These are phyloP conservation scores for Phaenicophaeus curvirostris DNA, from an alignment of 2,797 vertebrate genomes.

Conservation along the genomic window DNA sequence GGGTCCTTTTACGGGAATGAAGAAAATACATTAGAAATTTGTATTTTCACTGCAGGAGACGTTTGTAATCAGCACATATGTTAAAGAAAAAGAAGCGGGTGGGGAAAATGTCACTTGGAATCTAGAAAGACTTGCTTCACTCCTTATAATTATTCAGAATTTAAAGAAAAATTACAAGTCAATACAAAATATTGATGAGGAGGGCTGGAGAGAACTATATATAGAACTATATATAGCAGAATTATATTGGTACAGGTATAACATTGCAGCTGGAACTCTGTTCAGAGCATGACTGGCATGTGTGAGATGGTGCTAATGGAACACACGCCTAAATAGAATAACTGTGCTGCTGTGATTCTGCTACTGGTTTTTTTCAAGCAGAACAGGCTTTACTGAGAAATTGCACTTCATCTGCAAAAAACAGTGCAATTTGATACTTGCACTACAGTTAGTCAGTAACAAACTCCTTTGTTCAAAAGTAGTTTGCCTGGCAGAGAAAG, in stretches of 20 bases:
- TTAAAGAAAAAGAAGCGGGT: background rate
- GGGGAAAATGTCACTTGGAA: background rate
- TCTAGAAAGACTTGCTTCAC: background rate
- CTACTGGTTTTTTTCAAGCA: background rate
- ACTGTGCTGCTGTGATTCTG: background rate
- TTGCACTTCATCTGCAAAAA: background rate
- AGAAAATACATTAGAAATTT: background rate
- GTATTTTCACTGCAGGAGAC: background rate
- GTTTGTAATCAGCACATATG: background rate
- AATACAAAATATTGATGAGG: background rate
- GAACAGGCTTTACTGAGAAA: background rate
- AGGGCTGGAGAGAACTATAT: background rate
- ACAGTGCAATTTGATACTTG: background rate
- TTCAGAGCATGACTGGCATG: background rate
- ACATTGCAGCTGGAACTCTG: background rate
- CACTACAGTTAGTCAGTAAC: background rate
- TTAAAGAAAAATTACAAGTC: background rate
- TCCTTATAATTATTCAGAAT: background rate
- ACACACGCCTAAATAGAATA: rapidly evolving
- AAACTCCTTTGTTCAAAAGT: background rate
- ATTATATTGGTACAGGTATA: background rate
- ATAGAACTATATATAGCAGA: too few species aligned
- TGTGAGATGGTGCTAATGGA: background rate
- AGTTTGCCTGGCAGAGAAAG: background rate
- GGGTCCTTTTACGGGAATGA: background rate